Base-by-base conservation (phyloP, 2,113 vertebrate genomes). In the Micromys minutus region DNA sequence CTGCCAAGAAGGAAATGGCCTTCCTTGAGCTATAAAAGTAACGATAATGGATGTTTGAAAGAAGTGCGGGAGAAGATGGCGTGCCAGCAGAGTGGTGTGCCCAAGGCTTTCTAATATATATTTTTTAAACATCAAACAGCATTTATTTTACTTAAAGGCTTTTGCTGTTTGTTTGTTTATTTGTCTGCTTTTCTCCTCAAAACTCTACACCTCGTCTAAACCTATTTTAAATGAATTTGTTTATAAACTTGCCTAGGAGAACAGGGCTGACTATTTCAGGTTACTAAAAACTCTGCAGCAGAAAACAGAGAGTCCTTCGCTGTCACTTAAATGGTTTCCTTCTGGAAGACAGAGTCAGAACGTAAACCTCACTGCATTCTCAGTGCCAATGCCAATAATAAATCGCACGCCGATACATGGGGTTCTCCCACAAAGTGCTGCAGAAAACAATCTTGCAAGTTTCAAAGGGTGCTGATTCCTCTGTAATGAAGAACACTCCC, bases 401-500 rank as follows among this genome's bases (percentile, higher is more conserved):
- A 39, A 36, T 59, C 72, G 1, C 81, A 90, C 83, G 61, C 52
- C 31, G 50, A 84, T 12, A 29, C 67, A 16, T 55, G 31, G 77
- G 69, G 85, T 93, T 94, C 80, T 76, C 69, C 15, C 95, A 77
- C 93, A 50, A 88, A 74, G 87, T 85, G 50, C 84, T 95, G 90
- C 89, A 93, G 75, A 89, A 36, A 11, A 36, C 1, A 15, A 69
- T 71, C 89, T 92, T 63, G 1, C 87, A 76, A 95, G 16, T 88
- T 95, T 87, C 69, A 81, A 50, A 50, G 21, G 83, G 85, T 75
- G 52, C 71, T 89, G 92, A 94, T 89, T 65, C 83, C 7, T 86
- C 59, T 31, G 71, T 77, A 90, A 83, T 71, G 79, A 94, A 83
- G 81, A 96, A 94, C 94, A 71, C 71, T 92, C 90, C 61, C 86